Evolutionary conservation across 2,113 vertebrate species (phyloP), one percentile per base, ranked within the genome.

Genomic region (Megaleporinus macrocephalus): DNA sequence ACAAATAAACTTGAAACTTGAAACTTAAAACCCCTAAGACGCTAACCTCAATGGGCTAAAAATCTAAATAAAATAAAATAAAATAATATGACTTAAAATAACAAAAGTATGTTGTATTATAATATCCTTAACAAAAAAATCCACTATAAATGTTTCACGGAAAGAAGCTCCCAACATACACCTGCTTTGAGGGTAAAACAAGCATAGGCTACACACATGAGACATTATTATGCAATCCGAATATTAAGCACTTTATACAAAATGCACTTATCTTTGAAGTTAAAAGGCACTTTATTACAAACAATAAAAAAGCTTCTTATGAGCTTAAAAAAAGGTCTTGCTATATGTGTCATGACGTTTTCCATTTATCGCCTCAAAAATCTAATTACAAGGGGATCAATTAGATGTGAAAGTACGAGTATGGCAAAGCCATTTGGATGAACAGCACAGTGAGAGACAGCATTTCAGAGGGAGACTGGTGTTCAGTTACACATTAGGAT

Each of bases 401-500:
- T 82, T 71, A 57, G 74, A 76, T 75, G 22, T 70, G 53, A 80
- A 65, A 55, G 53, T 30, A n/a, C 41, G 22, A 49, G 76, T n/a
- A n/a, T 72, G 41, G 61, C 36, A 77, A 75, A 78, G 70, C 76
- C 27, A 47, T 68, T 78, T 72, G 57, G 47, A 59, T 18, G 27
- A 70, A n/a, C 41, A 74, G 30, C 22, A n/a, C n/a, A 65, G 26
- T 20, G 49, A 57, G 73, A 78, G 69, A 62, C 41, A 79, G 68
- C 57, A 49, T 84, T 76, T 78, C 70, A 81, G 26, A 68, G 51
- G 78, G 29, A 51, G 33, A 44, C 76, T 47, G 86, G 86, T 84
- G 79, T 82, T 82, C 73, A 41, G 80, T 85, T 87, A 78, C 86
- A 85, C 36, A 82, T 82, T 87, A 80, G 80, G 55, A 80, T 87